Conservation (phyloP, 2,113 vertebrate genomes). For the Alligator sinensis region DNA sequence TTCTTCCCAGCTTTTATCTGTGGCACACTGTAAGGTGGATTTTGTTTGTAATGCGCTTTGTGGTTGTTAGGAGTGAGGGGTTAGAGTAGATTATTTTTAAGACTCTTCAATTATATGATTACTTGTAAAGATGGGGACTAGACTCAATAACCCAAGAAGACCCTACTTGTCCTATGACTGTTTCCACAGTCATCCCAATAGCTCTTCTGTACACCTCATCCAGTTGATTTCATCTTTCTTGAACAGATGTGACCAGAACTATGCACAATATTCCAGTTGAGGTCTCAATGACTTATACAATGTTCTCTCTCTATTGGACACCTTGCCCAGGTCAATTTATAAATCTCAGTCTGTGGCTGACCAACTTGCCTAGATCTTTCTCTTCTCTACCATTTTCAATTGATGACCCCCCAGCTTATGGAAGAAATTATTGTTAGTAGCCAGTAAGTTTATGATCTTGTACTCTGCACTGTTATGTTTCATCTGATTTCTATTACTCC, state of each 20-base stretch:
- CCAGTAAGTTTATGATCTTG: background rate
- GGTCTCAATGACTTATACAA: background rate
- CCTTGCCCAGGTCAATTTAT: background rate
- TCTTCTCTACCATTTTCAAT: background rate
- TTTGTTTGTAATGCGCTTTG: too few species aligned
- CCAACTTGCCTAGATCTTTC: background rate
- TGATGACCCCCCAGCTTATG: constrained; percentile 5
- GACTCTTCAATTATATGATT: too few species aligned
- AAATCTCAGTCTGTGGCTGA: background rate
- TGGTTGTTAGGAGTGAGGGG: too few species aligned
- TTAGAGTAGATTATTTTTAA: too few species aligned
- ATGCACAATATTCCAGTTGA: constrained; percentile 11
- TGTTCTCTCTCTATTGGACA: background rate
- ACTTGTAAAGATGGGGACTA: too few species aligned
- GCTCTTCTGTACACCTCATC: background rate
- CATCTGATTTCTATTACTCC: background rate
- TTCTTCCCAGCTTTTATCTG: too few species aligned
- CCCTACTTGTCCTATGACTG: too few species aligned
- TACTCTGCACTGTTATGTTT: constrained; percentile 1
- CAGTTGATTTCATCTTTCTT: constrained; percentile 29
- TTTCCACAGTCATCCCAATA: background rate
- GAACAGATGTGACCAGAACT: constrained; percentile 18
- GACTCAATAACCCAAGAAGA: too few species aligned
- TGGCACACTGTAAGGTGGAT: too few species aligned
- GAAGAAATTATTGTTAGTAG: constrained; percentile 7